These are phyloP conservation scores for Ciconia stormi DNA, from an alignment of 2,113 vertebrate genomes.

Conservation along the genomic window DNA sequence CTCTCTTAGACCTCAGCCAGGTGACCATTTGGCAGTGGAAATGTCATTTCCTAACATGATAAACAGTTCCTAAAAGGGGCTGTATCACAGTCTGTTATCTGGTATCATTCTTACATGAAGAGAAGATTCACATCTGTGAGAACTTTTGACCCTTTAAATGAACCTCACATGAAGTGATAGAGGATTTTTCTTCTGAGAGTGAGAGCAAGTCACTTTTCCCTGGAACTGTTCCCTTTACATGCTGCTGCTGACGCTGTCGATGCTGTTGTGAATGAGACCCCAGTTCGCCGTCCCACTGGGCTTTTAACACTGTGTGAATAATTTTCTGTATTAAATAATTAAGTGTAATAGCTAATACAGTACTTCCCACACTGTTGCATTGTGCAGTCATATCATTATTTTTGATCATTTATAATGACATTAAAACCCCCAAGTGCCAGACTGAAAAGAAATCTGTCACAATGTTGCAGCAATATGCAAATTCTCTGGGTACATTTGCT, in stretches of 20 bases:
- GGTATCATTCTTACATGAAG: fast-evolving
- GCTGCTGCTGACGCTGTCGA: neutral
- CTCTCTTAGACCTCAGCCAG: neutral
- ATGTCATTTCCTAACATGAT: neutral
- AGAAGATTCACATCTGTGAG: neutral
- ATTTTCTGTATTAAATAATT: constrained; percentile 73
- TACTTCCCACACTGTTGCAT: constrained; percentile 67
- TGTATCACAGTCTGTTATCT: neutral
- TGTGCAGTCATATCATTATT: constrained; percentile 65
- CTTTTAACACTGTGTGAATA: constrained; percentile 49
- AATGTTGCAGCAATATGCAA: constrained; percentile 65
- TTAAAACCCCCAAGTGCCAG: constrained; percentile 59
- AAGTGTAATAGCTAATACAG: constrained; percentile 66
- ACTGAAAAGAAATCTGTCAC: constrained; percentile 72
- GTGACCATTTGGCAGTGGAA: neutral
- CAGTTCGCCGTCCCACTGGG: constrained; percentile 50
- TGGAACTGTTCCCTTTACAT: neutral
- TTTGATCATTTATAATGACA: constrained; percentile 64
- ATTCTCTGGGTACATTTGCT: constrained; percentile 11
- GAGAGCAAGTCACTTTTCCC: neutral
- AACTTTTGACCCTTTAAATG: neutral
- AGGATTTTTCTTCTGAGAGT: neutral
- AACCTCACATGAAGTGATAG: neutral
- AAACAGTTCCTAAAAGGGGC: neutral
- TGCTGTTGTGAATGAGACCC: constrained; percentile 24